phyloP scores from a whole-genome alignment of 2,113 vertebrate species.

The Leucoraja erinaceus region DNA sequence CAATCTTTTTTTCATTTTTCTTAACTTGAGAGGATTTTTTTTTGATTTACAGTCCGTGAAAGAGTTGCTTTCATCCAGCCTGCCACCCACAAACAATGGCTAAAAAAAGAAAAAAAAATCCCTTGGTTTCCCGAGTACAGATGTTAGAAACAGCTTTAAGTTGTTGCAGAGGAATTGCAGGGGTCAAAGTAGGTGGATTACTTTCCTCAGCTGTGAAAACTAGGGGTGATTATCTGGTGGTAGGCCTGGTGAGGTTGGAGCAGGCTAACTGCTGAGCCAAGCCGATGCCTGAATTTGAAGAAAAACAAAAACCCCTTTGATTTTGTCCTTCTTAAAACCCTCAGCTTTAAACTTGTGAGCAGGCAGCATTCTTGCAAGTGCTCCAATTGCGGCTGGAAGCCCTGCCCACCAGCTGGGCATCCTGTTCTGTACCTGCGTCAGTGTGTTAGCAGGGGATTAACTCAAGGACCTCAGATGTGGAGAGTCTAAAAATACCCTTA shows the following conservation, averaged over 20 bases:
- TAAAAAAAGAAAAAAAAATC: constrained; percentile 20
- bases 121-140: not conserved
- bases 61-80: constrained; percentile 36
- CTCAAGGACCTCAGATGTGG: constrained; percentile 28
- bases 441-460: constrained; percentile 37
- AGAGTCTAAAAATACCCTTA: constrained; percentile 38
- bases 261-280: constrained; percentile 26
- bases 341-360: constrained; percentile 27
- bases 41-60: constrained; percentile 38
- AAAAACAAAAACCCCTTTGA: constrained; percentile 28
- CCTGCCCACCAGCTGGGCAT: constrained; percentile 35
- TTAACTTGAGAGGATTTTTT: constrained; percentile 27
- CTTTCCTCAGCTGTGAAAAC: constrained; percentile 38
- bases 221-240: not conserved
- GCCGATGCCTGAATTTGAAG: constrained; percentile 23
- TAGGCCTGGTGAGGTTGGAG: constrained; percentile 9
- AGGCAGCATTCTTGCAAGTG: constrained; percentile 29
- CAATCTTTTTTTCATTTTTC: constrained; percentile 31
- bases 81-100: constrained; percentile 39
- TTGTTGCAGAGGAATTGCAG: not conserved
- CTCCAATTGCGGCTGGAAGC: constrained; percentile 34
- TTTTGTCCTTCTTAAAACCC: constrained; percentile 30
- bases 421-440: constrained; percentile 37
- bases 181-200: constrained; percentile 33
- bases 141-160: constrained; percentile 9